phyloP scores from a whole-genome alignment of 2,113 vertebrate genomes.

The Epinephelus lanceolatus region DNA sequence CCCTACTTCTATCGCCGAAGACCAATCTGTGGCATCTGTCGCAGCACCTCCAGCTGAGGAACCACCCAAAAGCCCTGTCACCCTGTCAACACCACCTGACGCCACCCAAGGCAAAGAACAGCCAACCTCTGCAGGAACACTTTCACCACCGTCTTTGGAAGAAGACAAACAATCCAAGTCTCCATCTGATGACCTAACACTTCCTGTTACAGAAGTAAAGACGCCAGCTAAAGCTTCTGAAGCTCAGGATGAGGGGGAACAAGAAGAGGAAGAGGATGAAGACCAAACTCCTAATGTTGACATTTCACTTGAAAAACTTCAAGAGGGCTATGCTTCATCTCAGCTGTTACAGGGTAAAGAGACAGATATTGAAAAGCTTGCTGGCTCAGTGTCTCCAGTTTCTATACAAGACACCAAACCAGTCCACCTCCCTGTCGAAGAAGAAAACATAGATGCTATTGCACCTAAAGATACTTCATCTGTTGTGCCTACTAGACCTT shows the following conservation, averaged over 20 bases:
- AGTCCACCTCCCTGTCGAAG: constrained; percentile 70
- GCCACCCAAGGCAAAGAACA: constrained; percentile 90
- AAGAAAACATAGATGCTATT: constrained; percentile 62
- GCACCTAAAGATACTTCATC: constrained; percentile 64
- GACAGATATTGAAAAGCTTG: constrained; percentile 48
- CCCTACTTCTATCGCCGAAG: constrained; percentile 95
- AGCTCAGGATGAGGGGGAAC: constrained; percentile 80
- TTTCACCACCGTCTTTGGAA: constrained; percentile 95
- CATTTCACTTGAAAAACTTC: constrained; percentile 87
- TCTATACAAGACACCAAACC: constrained; percentile 66
- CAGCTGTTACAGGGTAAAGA: constrained; percentile 73
- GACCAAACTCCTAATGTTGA: constrained; percentile 87
- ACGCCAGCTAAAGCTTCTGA: constrained; percentile 73
- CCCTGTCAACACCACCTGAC: constrained; percentile 86
- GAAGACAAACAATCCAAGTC: constrained; percentile 95
- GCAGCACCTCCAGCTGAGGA: constrained; percentile 93
- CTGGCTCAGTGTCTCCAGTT: constrained; percentile 51
- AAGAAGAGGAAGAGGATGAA: constrained; percentile 86
- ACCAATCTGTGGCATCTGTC: constrained; percentile 92
- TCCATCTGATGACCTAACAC: constrained; percentile 89
- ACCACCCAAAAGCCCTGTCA: constrained; percentile 89
- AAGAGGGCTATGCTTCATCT: constrained; percentile 81
- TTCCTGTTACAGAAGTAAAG: constrained; percentile 82
- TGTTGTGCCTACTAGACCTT: constrained; percentile 68
- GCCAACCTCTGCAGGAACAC: constrained; percentile 91